Percentiles rank a stretch among this genome's conserved stretches.
These are phyloP conservation scores for Tubulanus polymorphus DNA, from an alignment of 2,888 invertebrate genomes.

Conservation along the genomic window DNA sequence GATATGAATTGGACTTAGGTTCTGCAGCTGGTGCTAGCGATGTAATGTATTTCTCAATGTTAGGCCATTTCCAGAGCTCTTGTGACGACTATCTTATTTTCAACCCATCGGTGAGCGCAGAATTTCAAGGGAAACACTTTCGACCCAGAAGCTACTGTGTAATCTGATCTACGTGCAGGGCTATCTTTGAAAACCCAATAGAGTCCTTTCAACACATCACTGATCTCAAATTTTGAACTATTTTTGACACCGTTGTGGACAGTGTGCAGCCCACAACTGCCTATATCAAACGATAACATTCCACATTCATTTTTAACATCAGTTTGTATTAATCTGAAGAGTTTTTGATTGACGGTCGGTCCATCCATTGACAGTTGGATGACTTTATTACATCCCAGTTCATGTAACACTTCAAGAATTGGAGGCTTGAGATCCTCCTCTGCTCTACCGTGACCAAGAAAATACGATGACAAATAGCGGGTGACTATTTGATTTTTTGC, in stretches of 20 bases:
- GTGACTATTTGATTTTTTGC: background rate
- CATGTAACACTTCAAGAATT: background rate
- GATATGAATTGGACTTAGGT: background rate
- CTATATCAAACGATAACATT: background rate
- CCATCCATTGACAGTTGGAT: background rate
- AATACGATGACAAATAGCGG: background rate
- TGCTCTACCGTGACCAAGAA: background rate
- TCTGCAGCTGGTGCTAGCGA: background rate
- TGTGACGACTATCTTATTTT: conserved; percentile 9
- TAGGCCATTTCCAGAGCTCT: conserved; percentile 4
- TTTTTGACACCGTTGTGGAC: background rate
- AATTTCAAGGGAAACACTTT: conserved; percentile 10
- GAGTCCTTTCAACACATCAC: conserved; percentile 4
- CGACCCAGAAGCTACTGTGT: background rate
- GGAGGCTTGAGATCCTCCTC: background rate
- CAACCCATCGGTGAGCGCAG: conserved; percentile 10
- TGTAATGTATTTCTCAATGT: background rate
- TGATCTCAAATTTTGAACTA: background rate
- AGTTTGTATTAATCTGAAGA: background rate
- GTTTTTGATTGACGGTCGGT: background rate
- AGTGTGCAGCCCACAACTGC: background rate
- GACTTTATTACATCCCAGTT: background rate
- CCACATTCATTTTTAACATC: background rate
- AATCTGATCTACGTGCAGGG: conserved; percentile 7
- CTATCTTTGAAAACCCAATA: conserved; percentile 10